Percentiles rank a stretch among this genome's conserved stretches.
Evolutionary conservation across 2,797 vertebrate species (phyloP).

Genomic region (Tinamus major): DNA sequence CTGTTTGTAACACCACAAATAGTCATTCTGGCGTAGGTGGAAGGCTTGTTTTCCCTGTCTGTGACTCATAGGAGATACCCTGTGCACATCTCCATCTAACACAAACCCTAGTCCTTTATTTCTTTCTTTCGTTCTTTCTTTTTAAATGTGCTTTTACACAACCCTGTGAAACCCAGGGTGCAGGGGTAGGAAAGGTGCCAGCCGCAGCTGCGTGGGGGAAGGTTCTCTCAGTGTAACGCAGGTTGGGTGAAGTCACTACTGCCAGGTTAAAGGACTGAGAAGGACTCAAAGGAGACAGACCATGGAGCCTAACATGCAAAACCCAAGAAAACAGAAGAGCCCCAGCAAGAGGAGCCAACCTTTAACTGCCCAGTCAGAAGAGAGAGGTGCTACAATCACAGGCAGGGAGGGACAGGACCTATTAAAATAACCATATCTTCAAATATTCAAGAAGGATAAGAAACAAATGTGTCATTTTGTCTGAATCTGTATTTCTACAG

Average conservation of each 20-base stretch:
- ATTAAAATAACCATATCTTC: neutral
- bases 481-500: neutral
- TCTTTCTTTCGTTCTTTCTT: too few species aligned
- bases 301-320: rapidly evolving
- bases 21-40: neutral
- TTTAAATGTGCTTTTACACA: rapidly evolving
- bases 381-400: neutral
- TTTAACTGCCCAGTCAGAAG: rapidly evolving
- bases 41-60: neutral
- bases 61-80: too few species aligned
- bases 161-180: rapidly evolving
- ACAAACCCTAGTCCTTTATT: neutral
- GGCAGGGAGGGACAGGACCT: neutral
- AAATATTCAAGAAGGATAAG: neutral
- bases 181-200: rapidly evolving
- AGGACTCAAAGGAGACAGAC: neutral
- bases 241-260: neutral
- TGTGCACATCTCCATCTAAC: neutral
- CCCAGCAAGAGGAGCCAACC: neutral
- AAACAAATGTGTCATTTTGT: neutral
- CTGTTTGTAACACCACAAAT: rapidly evolving
- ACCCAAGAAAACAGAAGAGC: neutral
- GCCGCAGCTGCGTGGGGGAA: neutral
- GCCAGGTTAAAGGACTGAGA: neutral
- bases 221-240: neutral